phyloP scores from a whole-genome alignment of 2,888 invertebrate genomes.

The Argyresthia albistria region DNA sequence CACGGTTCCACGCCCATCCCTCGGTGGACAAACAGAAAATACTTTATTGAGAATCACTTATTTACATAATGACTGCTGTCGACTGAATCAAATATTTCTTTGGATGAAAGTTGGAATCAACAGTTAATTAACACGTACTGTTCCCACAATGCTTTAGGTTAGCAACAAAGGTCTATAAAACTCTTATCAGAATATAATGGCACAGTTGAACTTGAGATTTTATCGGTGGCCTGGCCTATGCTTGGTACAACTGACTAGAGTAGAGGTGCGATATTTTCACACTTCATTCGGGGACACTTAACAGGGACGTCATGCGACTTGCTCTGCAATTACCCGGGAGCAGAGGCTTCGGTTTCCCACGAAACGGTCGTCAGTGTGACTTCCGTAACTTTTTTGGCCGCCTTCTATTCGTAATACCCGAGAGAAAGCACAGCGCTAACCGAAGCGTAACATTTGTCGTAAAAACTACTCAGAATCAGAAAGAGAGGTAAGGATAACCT shows the following conservation, averaged over 20 bases:
- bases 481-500: too few species aligned
- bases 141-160: neutral
- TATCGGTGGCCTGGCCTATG: neutral
- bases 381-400: slow-evolving; percentile 26
- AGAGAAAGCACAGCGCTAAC: slow-evolving; percentile 5
- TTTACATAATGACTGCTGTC: slow-evolving; percentile 44
- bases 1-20: slow-evolving; percentile 33
- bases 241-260: neutral
- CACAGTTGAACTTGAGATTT: neutral
- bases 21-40: slow-evolving; percentile 17
- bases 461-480: too few species aligned
- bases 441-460: slow-evolving; percentile 8
- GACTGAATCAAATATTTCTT: too few species aligned
- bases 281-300: slow-evolving; percentile 8
- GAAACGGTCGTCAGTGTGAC: slow-evolving; percentile 31
- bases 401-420: neutral
- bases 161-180: neutral
- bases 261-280: slow-evolving; percentile 1
- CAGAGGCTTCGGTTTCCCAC: slow-evolving; percentile 36
- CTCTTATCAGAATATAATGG: neutral
- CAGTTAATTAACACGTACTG: neutral
- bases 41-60: slow-evolving; percentile 20
- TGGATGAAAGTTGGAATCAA: neutral
- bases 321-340: slow-evolving; percentile 19
- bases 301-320: slow-evolving; percentile 22